These are phyloP conservation scores for Drosophila melanosoma DNA, from an alignment of 2,888 invertebrate genomes.

Conservation along the genomic window DNA sequence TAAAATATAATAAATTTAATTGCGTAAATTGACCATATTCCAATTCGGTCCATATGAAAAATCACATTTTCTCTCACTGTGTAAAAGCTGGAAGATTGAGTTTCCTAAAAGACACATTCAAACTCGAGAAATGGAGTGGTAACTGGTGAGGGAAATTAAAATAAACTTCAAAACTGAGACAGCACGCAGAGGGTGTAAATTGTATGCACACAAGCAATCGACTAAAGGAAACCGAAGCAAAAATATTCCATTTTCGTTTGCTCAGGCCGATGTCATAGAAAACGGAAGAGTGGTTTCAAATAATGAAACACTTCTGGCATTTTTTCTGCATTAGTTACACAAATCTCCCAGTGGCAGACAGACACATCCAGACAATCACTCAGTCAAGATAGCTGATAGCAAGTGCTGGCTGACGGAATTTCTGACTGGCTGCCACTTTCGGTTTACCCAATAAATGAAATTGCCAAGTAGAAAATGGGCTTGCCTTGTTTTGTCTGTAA, in stretches of 20 bases:
- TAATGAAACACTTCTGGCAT: not conserved
- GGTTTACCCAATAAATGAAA: constrained; percentile 34
- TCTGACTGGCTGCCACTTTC: constrained; percentile 33
- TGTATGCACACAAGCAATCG: constrained; percentile 48
- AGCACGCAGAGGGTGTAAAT: constrained; percentile 64
- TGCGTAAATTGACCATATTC: not conserved
- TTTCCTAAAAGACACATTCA: constrained; percentile 16
- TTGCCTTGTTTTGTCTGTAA: constrained; percentile 15
- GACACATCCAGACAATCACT: constrained; percentile 71
- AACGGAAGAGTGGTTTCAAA: not conserved
- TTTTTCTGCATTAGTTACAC: constrained; percentile 9
- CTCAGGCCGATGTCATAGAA: constrained; percentile 21
- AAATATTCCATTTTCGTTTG: constrained; percentile 56
- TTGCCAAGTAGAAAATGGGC: constrained; percentile 20
- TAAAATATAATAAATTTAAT: not conserved
- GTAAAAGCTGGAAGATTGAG: constrained; percentile 23
- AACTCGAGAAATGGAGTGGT: constrained; percentile 9
- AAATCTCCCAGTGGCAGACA: constrained; percentile 37
- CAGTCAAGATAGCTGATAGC: constrained; percentile 63
- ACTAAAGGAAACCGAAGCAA: constrained; percentile 33
- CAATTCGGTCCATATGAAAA: not conserved
- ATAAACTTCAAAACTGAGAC: constrained; percentile 26
- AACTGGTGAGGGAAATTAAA: not conserved
- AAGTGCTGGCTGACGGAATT: constrained; percentile 43
- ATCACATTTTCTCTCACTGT: not conserved